phyloP scores from a whole-genome alignment of 1,140 invertebrate species.

The Halictus rubicundus region DNA sequence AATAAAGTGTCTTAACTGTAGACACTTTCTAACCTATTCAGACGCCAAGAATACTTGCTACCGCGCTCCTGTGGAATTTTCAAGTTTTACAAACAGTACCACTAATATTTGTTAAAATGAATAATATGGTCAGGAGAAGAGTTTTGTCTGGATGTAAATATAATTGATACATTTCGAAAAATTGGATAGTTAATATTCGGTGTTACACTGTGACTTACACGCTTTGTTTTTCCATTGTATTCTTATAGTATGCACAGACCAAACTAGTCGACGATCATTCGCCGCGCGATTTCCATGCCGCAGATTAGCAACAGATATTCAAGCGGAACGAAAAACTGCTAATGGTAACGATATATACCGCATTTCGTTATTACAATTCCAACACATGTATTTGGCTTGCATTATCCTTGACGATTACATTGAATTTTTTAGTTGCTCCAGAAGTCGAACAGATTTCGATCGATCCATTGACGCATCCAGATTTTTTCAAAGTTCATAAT shows the following conservation, averaged over 20 bases:
- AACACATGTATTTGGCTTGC: not conserved
- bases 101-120: slow-evolving; percentile 38
- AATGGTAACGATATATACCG: slow-evolving; percentile 41
- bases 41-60: too few relatives aligned
- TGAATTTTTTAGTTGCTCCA: slow-evolving; percentile 16
- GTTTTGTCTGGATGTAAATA: slow-evolving; percentile 50
- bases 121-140: slow-evolving; percentile 32
- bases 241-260: slow-evolving; percentile 40
- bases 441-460: slow-evolving; percentile 25
- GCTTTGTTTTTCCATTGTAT: not conserved
- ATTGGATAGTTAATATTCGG: slow-evolving; percentile 5
- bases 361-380: not conserved
- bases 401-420: not conserved
- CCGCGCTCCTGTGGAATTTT: too few relatives aligned
- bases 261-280: slow-evolving; percentile 32
- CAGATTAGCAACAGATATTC: slow-evolving; percentile 39
- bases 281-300: not conserved
- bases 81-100: too few relatives aligned
- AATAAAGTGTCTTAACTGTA: too few relatives aligned
- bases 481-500: slow-evolving; percentile 94
- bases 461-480: slow-evolving; percentile 85
- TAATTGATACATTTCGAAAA: not conserved
- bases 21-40: too few relatives aligned
- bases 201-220: not conserved
- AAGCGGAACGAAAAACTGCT: slow-evolving; percentile 10